Conservation (phyloP, 2,797 vertebrate genomes). For the Buphagus erythrorhynchus region DNA sequence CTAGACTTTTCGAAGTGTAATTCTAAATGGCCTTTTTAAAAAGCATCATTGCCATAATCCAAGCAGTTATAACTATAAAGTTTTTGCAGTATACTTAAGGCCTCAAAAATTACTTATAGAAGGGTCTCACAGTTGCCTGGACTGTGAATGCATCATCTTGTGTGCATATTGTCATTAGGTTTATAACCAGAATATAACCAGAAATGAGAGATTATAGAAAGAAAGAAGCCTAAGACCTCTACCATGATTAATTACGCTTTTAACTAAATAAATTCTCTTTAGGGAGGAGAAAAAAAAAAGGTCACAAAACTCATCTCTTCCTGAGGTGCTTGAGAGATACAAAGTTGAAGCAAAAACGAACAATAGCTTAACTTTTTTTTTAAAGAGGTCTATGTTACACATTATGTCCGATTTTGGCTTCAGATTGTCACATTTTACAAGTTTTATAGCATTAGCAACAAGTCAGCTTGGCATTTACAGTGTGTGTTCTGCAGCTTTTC, state of each 20-base stretch:
- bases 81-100: not conserved
- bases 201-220: not conserved
- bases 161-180: not conserved
- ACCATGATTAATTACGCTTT: not conserved
- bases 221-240: not conserved
- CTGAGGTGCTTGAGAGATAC: not conserved
- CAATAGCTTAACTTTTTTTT: not conserved
- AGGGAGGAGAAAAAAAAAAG: accelerated
- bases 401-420: not conserved
- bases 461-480: not conserved
- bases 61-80: not conserved
- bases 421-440: not conserved
- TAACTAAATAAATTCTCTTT: not conserved
- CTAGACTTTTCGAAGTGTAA: not conserved
- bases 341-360: not conserved
- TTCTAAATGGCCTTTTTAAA: not conserved
- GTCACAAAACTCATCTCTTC: not conserved
- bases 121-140: not conserved
- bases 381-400: not conserved
- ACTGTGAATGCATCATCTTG: not conserved
- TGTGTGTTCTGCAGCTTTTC: not conserved
- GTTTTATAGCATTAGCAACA: not conserved
- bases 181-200: not conserved
- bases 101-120: not conserved
- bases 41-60: not conserved